Conservation (phyloP, 1,140 invertebrate species). For the Oryzaephilus surinamensis region DNA sequence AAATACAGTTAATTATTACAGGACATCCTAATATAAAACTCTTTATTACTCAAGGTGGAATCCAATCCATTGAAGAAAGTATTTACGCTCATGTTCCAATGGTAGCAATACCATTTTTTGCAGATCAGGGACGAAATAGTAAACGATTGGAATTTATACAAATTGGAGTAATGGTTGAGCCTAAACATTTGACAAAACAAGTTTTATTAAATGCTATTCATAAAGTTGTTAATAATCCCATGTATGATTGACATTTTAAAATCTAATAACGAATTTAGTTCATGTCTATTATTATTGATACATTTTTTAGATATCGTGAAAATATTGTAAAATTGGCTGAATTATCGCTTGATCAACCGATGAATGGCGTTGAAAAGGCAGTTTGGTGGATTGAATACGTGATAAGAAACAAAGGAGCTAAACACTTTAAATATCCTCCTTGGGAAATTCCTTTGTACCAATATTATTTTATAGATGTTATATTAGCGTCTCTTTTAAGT, state of each 20-base stretch:
- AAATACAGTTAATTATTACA: conserved; percentile 13
- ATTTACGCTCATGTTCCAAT: conserved; percentile 42
- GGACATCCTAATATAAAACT: conserved; percentile 52
- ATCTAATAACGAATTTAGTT: no score
- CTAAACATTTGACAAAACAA: conserved; percentile 17
- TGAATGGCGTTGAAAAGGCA: conserved; percentile 34
- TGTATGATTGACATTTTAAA: conserved; percentile 6
- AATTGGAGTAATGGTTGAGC: conserved; percentile 24
- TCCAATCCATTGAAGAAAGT: conserved; percentile 41
- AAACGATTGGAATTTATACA: conserved; percentile 16
- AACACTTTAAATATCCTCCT: conserved; percentile 30
- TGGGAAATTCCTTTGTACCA: conserved; percentile 36
- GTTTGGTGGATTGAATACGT: conserved; percentile 44
- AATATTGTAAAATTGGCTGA: conserved; percentile 19
- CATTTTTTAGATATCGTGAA: conserved; percentile 20
- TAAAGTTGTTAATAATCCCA: conserved; percentile 18
- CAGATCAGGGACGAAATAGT: conserved; percentile 33
- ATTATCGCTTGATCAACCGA: conserved; percentile 30
- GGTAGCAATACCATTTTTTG: conserved; percentile 37
- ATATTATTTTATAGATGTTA: conserved; percentile 38
- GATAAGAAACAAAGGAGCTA: conserved; percentile 36
- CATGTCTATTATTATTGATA: no score
- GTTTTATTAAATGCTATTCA: conserved; percentile 16
- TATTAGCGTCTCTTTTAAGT: no score
- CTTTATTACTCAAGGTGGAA: conserved; percentile 63